A percentile compares a stretch with the other conserved stretches of the same genome.
Conservation (phyloP, 2,888 invertebrate genomes). For the Stratiomys singularior region DNA sequence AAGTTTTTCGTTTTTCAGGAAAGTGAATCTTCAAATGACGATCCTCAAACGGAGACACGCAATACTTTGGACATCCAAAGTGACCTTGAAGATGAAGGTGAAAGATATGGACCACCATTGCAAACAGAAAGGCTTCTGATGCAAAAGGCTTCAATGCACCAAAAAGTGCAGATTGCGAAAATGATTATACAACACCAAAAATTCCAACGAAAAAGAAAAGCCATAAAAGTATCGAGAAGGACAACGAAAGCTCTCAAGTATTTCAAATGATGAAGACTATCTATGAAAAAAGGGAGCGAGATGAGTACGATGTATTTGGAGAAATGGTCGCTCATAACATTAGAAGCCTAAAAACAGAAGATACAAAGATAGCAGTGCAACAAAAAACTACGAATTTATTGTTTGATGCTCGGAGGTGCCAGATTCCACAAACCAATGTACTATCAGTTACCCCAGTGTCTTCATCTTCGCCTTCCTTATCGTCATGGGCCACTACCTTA, state of each 20-base stretch:
- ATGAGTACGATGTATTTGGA: conserved; percentile 44
- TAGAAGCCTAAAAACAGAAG: conserved; percentile 44
- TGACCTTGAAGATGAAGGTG: conserved; percentile 30
- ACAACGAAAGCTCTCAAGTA: conserved; percentile 19
- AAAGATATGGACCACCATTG: background rate
- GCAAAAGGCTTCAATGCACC: background rate
- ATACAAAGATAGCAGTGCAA: conserved; percentile 41
- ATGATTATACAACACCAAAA: background rate
- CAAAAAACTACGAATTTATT: conserved; percentile 45
- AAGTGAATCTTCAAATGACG: background rate
- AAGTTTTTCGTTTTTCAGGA: background rate
- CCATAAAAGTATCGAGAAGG: background rate
- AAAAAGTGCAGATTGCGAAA: background rate
- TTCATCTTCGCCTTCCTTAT: background rate
- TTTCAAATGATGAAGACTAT: conserved; percentile 19
- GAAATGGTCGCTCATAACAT: conserved; percentile 42
- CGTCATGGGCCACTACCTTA: background rate
- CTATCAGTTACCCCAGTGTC: background rate
- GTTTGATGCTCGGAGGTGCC: conserved; percentile 29
- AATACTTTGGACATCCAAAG: background rate
- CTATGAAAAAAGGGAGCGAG: conserved; percentile 5
- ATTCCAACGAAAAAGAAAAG: background rate
- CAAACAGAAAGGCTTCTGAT: background rate
- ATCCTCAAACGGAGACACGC: background rate
- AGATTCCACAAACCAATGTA: background rate